Percentiles rank a stretch among this genome's conserved stretches.
Evolutionary conservation across 2,113 vertebrate genomes (phyloP).

Genomic region (Cyanistes caeruleus): DNA sequence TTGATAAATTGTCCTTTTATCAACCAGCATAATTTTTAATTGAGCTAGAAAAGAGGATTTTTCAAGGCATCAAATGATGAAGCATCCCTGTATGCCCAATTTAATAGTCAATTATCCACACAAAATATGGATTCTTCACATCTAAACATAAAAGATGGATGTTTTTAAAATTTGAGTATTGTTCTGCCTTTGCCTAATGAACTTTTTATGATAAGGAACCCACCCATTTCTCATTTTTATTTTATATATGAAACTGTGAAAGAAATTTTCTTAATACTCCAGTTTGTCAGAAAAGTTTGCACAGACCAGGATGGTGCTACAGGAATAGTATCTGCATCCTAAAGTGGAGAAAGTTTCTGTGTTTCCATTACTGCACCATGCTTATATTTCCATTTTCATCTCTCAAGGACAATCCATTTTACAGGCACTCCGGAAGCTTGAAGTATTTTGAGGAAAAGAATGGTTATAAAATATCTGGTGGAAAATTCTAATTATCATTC

Average conservation of each 20-base stretch:
- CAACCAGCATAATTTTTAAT: background rate
- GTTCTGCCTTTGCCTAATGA: background rate
- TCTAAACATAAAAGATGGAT: background rate
- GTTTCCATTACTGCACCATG: background rate
- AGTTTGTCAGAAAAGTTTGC: background rate
- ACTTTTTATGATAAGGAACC: background rate
- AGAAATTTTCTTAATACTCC: background rate
- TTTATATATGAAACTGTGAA: background rate
- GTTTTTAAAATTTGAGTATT: background rate
- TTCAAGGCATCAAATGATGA: background rate
- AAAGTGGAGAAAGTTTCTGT: background rate
- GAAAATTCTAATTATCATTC: background rate
- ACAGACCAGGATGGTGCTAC: fast-evolving
- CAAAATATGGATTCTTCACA: background rate
- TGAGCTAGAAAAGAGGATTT: background rate
- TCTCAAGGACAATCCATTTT: background rate
- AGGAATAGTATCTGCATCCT: background rate
- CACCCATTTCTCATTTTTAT: background rate
- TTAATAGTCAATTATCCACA: background rate
- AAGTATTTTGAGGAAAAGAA: background rate
- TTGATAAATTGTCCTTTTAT: background rate
- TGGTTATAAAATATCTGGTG: background rate
- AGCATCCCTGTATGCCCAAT: background rate
- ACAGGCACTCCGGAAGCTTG: background rate
- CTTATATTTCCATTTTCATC: background rate